Base-by-base conservation (phyloP, 2,888 invertebrate species). In the Danaus chrysippus region DNA sequence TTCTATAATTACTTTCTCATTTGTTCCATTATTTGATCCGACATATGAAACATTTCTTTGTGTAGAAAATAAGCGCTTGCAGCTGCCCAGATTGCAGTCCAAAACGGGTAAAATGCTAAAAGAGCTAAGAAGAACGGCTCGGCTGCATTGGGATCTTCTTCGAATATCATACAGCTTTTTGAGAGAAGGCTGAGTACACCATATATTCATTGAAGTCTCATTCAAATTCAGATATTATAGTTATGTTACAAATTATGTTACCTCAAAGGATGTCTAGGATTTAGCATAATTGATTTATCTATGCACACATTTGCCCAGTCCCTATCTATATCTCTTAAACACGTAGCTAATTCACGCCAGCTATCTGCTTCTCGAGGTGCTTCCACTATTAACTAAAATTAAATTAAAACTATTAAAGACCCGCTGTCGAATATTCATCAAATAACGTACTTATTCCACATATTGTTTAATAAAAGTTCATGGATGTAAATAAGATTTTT, bases 261-360 rank as follows among this genome's bases (percentile, higher is more conserved):
- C 90, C 82, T 81, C 0, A 90, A 73, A 1, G 87, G 86, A 68
- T 88, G 81, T 42, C 87, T 75, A 3, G 83, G 80, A 65, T 87
- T 70, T 6, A 88, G 70, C 5, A 70, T 59, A 3, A 89, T 49
- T 10, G 90, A 73, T 62, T 82, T 81, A 66, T 84, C 77, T 56
- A 89, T 77, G 68, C 88, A 87, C 1, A 82, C 83, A 12, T 71
- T 72, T 0, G 90, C 87, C 80, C 81, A 83, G 42, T 84, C 81
- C 19, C 62, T 67, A 58, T 90, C 82, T 0, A 84, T 66, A 42
- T 89, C 87, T 64, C 76, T 78, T 15, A 87, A 63, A 55, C 87
- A 87, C 1, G 83, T 85, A 1, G 84, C 76, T 19, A 91, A 73
- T 63, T 90, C 90, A 0, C 90, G 80, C 91, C 91, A 91, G 60